Base-by-base conservation (phyloP, 1,140 invertebrate genomes). In the Brachionus plicatilis region DNA sequence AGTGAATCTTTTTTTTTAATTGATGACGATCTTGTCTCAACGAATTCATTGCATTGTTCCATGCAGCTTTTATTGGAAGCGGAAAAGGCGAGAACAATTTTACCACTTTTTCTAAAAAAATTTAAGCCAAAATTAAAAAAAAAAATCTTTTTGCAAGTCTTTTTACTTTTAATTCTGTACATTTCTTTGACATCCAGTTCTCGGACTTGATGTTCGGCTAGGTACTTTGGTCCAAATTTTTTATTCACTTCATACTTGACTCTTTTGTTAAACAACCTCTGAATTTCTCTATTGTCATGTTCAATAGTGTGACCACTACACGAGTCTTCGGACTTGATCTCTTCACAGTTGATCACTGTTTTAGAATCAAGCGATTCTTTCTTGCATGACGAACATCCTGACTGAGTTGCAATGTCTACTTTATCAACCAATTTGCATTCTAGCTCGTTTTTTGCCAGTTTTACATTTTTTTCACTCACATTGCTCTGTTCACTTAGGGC, bases 21-120 rank as follows among this genome's bases (percentile, higher is more conserved):
- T 82, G 79, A 17, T 82, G 79, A 45, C 79, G 20, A 24, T 82
- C 79, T 65, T 82, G 79, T 82, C 79, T 82, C 9, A 82, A 47
- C n/a, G 79, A 82, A 47, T 82, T 82, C 79, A 82, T 82, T 43
- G 79, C 79, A 60, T 82, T 82, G n/a, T 68, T 82, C 79, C 79
- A 82, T 47, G 79, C 79, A 41, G 53, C n/a, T 68, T 82, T 82
- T 11, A 82, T 20, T 29, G 79, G 17, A 24, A 82, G 33, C 17
- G 79, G 79, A 82, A 82, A 82, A 20, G 79, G 79, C 11, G 53
- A 45, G 45, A 82, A 82, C 12, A 60, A n/a, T 45, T 65, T 60
- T 5, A 82, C 12, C 14, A 82, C 79, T 82, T 68, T 82, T 82
- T 27, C 79, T 82, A 6, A 37, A 37, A 7, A 37, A 37, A 6